Evolutionary conservation across 2,113 vertebrate genomes (phyloP).

Genomic region (Ia io): DNA sequence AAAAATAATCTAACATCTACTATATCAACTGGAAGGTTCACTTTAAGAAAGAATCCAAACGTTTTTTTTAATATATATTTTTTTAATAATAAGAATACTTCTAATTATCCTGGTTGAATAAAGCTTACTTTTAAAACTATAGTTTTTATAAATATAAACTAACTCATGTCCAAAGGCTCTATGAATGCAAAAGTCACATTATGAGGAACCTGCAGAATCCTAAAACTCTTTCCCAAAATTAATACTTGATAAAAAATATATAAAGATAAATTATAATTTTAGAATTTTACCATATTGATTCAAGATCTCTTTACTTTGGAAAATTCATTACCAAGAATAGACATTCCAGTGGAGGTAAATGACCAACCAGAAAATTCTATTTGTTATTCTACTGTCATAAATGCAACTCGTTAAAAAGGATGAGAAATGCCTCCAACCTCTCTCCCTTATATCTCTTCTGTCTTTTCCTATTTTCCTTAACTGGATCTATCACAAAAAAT

Average conservation of each 20-base stretch:
- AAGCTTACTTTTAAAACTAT: background rate
- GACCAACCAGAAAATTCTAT: background rate
- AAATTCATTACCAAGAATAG: background rate
- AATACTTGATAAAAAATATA: background rate
- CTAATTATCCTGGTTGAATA: conserved; percentile 9
- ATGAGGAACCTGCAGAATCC: background rate
- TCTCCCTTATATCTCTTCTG: background rate
- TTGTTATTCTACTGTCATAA: background rate
- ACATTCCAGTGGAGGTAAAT: background rate
- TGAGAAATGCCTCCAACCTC: background rate
- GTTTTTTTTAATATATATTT: background rate
- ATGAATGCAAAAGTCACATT: background rate
- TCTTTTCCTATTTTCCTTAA: background rate
- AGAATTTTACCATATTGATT: background rate
- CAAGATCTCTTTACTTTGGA: conserved; percentile 9
- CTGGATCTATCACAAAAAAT: background rate
- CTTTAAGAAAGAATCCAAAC: background rate
- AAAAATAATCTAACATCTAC: background rate
- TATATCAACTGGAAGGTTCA: background rate
- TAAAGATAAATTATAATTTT: conserved; percentile 29
- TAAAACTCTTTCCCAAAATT: background rate
- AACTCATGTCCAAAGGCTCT: background rate
- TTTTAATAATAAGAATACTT: background rate
- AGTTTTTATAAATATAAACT: conserved; percentile 17
- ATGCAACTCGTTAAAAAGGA: background rate